Base-by-base conservation (phyloP, 1,140 invertebrate genomes). In the Matsumurasca onukii region DNA sequence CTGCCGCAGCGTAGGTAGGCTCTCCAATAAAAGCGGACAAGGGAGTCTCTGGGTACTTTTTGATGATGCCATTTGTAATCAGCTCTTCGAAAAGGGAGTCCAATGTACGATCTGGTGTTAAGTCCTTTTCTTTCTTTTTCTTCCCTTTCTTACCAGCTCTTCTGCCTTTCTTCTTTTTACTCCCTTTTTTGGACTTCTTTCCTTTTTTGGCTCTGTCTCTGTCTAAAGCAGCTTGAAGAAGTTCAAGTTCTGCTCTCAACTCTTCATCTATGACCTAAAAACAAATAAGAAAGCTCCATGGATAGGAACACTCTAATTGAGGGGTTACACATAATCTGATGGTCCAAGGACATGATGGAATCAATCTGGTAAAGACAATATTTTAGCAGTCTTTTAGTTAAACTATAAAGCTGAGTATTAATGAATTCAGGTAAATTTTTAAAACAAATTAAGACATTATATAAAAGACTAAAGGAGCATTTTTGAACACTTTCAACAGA, bases 121-220 rank as follows among this genome's bases (percentile, higher is more conserved):
- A 81, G 82, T 98, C 95, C 80, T 98, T 98, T 75, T 97, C 94
- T 79, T 95, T 97, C 76, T 95, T 95, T 77, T 93, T 95, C 79
- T 95, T 96, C 73, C 86, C 89, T 70, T 92, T 94, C 76, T 92
- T 95, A 24, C 91, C 91, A 66, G 91, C 88, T 5, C 89, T 85
- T 25, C 91, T 84, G 24, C 90, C 84, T 82, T 88, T 88, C 78
- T 90, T 92, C 78, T 92, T 94, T 77, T 92, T 94, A 74, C 86
- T 86, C 69, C 85, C 86, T 80, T 92, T 95, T 75, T 90, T 92
- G 3, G 80, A 77, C 73, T 90, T 91, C 80, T 93, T 93, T 0
- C 89, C 86, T 78, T 91, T 90, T 67, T 84, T 80, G 20, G 88
- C 86, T 77, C 82, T 83, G 66, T 78, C 76, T 61, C 76, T 66